Conservation (phyloP, 1,140 invertebrate species). For the Drosophila eugracilis region DNA sequence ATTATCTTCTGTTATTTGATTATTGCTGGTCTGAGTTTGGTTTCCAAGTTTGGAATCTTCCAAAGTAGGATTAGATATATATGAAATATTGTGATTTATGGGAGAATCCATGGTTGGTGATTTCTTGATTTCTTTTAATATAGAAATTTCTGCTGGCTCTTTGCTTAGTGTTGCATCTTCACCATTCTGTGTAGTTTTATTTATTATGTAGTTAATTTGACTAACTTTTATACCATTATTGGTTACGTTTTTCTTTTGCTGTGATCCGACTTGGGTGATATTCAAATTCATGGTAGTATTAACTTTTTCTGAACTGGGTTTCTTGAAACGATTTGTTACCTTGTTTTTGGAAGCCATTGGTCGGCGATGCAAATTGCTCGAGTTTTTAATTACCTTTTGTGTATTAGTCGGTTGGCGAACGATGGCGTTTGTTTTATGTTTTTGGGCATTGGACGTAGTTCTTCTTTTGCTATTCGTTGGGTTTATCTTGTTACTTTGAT, state of each 20-base stretch:
- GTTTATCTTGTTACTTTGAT: constrained; percentile 19
- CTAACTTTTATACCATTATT: neutral
- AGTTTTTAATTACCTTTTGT: constrained; percentile 26
- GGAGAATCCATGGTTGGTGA: neutral
- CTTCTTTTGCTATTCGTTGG: constrained; percentile 2
- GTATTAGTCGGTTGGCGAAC: neutral
- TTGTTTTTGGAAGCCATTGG: constrained; percentile 8
- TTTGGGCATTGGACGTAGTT: constrained; percentile 7
- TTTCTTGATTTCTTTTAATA: neutral
- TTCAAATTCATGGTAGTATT: constrained; percentile 6
- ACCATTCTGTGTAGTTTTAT: neutral
- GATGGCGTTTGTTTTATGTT: constrained; percentile 5
- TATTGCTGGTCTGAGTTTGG: neutral
- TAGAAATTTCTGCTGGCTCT: neutral
- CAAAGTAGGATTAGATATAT: neutral
- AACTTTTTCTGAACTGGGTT: constrained; percentile 2
- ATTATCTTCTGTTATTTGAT: neutral
- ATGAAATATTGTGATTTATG: no score
- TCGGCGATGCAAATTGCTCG: neutral
- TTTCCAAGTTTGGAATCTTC: neutral
- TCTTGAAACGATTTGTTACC: neutral
- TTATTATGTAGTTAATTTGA: neutral
- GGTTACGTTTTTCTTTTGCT: constrained; percentile 7
- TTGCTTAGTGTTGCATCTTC: neutral
- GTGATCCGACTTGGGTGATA: constrained; percentile 5